Base-by-base conservation (phyloP, 1,140 invertebrate genomes). In the Sipha flava region DNA sequence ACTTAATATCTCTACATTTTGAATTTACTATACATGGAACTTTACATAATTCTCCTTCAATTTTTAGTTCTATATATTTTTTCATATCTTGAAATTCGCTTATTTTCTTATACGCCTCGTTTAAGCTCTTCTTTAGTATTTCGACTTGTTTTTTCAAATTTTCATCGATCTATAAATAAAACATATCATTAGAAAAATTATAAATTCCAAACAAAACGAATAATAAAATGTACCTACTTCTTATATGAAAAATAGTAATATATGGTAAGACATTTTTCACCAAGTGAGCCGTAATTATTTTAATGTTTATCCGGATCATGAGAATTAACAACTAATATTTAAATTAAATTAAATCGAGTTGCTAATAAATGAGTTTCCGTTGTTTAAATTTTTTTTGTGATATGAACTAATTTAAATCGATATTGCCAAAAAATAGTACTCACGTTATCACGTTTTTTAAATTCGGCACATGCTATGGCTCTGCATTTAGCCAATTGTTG, bases 401-500 rank as follows among this genome's bases (percentile, higher is more conserved):
- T n/a, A n/a, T n/a, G n/a, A n/a, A n/a, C n/a, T n/a, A n/a, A n/a
- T n/a, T n/a, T n/a, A n/a, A n/a, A n/a, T n/a, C n/a, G n/a, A n/a
- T n/a, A n/a, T n/a, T n/a, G n/a, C n/a, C n/a, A n/a, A n/a, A n/a
- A n/a, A n/a, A 10, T 23, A 29, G n/a, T 31, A 29, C 73, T 43
- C 21, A 59, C 73, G 10, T 57, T 29, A 37, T 77, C 73, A 2
- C 73, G 73, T 77, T 54, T 77, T n/a, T 77, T 37, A n/a, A 37
- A 59, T 16, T 77, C 73, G 21, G 16, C 16, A 59, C 73, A 77
- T 1, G 52, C 16, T 37, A 77, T 16, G 10, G 73, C 52, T n/a
- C 73, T 47, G 7, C 31, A 31, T 18, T 77, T 52, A 0, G 54
- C 73, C 34, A 77, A 77, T 9, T 59, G 37, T 16, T 77, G n/a